Percentiles rank a stretch among this genome's conserved stretches.
Conservation (phyloP, 2,113 vertebrate species). For the Eptesicus fuscus region DNA sequence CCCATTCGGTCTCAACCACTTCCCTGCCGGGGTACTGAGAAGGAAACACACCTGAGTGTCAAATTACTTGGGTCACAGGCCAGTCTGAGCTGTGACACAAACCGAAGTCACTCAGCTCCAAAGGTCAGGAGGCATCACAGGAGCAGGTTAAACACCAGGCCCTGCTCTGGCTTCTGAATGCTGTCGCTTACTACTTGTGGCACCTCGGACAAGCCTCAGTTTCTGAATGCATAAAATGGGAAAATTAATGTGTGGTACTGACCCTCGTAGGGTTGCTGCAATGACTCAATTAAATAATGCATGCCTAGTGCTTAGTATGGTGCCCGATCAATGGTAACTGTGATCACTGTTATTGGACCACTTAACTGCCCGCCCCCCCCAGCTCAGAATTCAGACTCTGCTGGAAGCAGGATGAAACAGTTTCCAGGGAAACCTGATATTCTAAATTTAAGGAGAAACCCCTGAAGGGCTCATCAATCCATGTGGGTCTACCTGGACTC, state of each 20-base stretch:
- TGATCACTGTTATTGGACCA: not conserved
- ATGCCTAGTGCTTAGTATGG: fast-evolving
- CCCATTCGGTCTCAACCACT: fast-evolving
- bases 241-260: not conserved
- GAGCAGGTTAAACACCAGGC: not conserved
- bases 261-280: not conserved
- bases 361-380: fast-evolving
- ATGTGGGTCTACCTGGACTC: not conserved
- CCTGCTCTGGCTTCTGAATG: not conserved
- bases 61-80: not conserved
- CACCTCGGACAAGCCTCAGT: not conserved
- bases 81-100: not conserved
- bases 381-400: not conserved
- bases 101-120: not conserved
- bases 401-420: not conserved
- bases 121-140: not conserved
- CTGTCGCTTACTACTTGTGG: not conserved
- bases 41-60: too few relatives aligned
- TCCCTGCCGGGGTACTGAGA: too few relatives aligned
- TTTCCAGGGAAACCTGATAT: not conserved
- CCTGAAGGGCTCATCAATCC: not conserved
- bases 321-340: fast-evolving
- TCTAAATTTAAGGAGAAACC: not conserved
- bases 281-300: fast-evolving
- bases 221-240: not conserved